phyloP scores from a whole-genome alignment of 2,888 invertebrate genomes.

The Gonocerus acuteangulatus region DNA sequence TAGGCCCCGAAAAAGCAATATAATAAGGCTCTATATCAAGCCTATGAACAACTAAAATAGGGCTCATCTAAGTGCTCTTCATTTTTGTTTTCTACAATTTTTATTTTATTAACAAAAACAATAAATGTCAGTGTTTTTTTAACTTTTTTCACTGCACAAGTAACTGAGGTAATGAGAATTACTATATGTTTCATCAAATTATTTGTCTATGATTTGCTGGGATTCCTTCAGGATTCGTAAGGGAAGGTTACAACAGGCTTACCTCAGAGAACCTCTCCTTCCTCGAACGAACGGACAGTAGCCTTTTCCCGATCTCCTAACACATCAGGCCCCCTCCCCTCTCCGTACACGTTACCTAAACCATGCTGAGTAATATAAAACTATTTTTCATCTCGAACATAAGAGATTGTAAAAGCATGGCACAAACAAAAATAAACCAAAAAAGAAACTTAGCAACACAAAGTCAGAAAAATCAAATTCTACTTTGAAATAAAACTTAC shows the following conservation, averaged over 20 bases:
- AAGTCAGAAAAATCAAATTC: neutral
- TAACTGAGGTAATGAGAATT: neutral
- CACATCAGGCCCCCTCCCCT: conserved; percentile 10
- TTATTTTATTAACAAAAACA: neutral
- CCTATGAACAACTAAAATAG: neutral
- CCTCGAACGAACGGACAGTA: conserved; percentile 11
- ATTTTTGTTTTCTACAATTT: neutral
- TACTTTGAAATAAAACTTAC: neutral
- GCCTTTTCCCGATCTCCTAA: neutral
- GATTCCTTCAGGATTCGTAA: conserved; percentile 17
- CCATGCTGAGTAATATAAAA: neutral
- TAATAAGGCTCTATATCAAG: no score
- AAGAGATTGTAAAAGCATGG: neutral
- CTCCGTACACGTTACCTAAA: conserved; percentile 2
- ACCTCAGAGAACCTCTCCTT: conserved; percentile 20
- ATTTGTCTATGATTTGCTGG: conserved; percentile 19
- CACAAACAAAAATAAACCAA: neutral
- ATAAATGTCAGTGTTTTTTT: neutral
- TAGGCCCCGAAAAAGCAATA: neutral
- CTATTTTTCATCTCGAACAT: neutral
- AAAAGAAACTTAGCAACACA: neutral
- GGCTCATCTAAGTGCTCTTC: neutral
- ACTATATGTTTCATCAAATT: neutral
- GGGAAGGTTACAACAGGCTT: conserved; percentile 12
- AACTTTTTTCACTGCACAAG: neutral